These are phyloP conservation scores for Ifrita kowaldi DNA, from an alignment of 2,113 vertebrate species.

Conservation along the genomic window DNA sequence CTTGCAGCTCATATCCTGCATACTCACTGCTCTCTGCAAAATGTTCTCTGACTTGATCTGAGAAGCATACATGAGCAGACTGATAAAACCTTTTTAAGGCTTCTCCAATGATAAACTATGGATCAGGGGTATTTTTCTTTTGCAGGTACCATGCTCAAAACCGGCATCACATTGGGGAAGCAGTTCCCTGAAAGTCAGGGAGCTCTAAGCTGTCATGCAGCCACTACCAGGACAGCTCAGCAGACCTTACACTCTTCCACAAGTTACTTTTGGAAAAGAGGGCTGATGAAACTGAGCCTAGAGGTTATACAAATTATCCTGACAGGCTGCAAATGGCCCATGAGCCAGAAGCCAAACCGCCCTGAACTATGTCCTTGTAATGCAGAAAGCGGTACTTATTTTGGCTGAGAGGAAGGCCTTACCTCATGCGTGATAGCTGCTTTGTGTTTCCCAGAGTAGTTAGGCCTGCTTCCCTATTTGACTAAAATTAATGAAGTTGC, in stretches of 20 bases:
- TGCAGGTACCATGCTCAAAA: not conserved
- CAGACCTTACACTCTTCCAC: fast-evolving
- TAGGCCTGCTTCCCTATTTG: not conserved
- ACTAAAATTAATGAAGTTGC: not conserved
- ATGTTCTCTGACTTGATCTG: not conserved
- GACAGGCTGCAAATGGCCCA: not conserved
- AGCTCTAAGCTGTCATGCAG: not conserved
- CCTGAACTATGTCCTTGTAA: not conserved
- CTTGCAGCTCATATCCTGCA: not conserved
- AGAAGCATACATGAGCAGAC: not conserved
- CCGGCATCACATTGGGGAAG: not conserved
- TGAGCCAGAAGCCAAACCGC: not conserved
- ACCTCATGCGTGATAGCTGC: not conserved
- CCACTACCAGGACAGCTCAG: not conserved
- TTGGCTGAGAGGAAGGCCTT: not conserved
- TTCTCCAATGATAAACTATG: not conserved
- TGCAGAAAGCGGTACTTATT: not conserved
- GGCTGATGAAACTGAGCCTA: not conserved
- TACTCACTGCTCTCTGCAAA: not conserved
- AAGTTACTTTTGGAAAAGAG: not conserved
- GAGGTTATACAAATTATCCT: not conserved
- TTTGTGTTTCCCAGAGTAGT: not conserved
- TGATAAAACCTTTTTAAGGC: not conserved
- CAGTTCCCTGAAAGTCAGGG: not conserved
- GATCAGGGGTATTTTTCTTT: not conserved